Evolutionary conservation across 2,888 invertebrate genomes (phyloP), one percentile per base, ranked within the genome.

Genomic region (Nemotelus nigrinus): DNA sequence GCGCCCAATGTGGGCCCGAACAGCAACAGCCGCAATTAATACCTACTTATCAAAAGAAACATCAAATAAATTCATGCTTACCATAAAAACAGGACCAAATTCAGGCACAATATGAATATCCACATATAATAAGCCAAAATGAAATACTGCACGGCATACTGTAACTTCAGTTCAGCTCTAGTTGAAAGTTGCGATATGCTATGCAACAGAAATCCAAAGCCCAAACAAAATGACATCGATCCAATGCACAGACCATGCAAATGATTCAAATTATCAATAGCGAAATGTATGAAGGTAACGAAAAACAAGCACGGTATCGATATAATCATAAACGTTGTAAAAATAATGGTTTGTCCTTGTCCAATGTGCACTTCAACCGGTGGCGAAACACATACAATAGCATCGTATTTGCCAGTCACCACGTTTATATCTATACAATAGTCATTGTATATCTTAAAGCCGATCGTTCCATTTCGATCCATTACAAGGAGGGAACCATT

Each of bases 121-220:
- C 87, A 87, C 74, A 85, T 85, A 79, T 84, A 86, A 65, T 86
- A 87, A 7, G 86, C 83, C 41, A 87, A 76, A 79, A 87, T 83
- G 60, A 83, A 86, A 81, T 85, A 87, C 80, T 87, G 87, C 8
- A 87, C 84, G 25, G 84, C 82, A 60, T 87, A 86, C 7, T 86
- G 87, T 47, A 85, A 81, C 48, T 82, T 83, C 2, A 79, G 80
- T 50, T 84, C n/a, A 83, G 81, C n/a, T 82, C 82, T 68, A 3
- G 50, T 45, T 45, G 84, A 83, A 43, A 86, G 82, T 58, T 86
- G 84, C n/a, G 84, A 85, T 48, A 86, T 81, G 0, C 85, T 84
- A 74, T 85, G 84, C 3, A 87, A 81, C 76, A 83, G 83, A 74
- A 86, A 86, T 6, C 86, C 87, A 2, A 84, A 81, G 3, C 86